Evolutionary conservation across 2,888 invertebrate genomes (phyloP).

Genomic region (Gibbula magus): DNA sequence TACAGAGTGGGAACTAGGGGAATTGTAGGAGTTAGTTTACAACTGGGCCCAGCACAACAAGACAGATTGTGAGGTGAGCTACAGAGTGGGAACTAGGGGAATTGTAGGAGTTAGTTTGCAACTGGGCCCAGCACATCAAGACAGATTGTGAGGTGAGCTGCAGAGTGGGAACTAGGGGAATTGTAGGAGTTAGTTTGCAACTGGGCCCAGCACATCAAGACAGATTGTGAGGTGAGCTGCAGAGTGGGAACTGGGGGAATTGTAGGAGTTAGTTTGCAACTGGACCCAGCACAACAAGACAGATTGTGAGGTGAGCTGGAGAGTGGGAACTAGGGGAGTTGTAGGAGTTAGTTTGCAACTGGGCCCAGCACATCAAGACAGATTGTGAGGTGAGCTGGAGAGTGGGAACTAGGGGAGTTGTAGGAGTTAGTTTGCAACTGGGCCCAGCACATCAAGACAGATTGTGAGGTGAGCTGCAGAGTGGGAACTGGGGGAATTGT

Average conservation of each 20-base stretch:
- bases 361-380: conserved; percentile 86
- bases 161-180: background rate
- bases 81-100: background rate
- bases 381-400: conserved; percentile 80
- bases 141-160: conserved; percentile 80
- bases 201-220: conserved; percentile 87
- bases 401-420: background rate
- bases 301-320: conserved; percentile 80
- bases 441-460: conserved; percentile 85
- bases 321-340: background rate
- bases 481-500: background rate
- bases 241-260: background rate
- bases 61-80: conserved; percentile 80
- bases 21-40: background rate
- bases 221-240: conserved; percentile 80
- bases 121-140: conserved; percentile 87
- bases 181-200: conserved; percentile 47
- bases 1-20: background rate
- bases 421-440: conserved; percentile 77
- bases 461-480: conserved; percentile 79
- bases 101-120: conserved; percentile 25
- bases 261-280: conserved; percentile 47
- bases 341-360: conserved; percentile 73
- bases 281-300: conserved; percentile 87
- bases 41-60: conserved; percentile 87